phyloP scores from a whole-genome alignment of 2,888 invertebrate genomes.

The Caenorhabditis sp. region DNA sequence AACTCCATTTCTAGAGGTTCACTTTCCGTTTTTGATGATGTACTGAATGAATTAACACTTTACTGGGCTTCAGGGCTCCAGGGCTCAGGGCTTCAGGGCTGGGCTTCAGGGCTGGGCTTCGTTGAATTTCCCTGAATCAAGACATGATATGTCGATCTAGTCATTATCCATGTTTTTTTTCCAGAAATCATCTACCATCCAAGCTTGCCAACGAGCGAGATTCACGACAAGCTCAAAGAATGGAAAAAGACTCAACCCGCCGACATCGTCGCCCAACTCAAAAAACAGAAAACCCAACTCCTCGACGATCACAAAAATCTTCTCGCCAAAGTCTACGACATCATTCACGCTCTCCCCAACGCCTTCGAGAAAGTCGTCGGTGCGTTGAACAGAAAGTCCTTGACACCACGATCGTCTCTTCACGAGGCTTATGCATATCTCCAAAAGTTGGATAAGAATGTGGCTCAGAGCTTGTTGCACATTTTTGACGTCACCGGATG shows the following conservation, averaged over 20 bases:
- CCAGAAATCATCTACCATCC: constrained; percentile 7
- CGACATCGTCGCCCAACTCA: neutral
- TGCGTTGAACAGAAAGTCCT: constrained; percentile 1
- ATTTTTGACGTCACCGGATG: constrained; percentile 7
- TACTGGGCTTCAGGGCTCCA: no score
- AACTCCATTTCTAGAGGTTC: no score
- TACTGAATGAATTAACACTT: no score
- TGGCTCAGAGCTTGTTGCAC: neutral
- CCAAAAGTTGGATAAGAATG: neutral
- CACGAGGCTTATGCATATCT: constrained; percentile 8
- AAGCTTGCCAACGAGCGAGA: neutral
- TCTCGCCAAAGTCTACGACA: constrained; percentile 3
- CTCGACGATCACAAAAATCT: constrained; percentile 7
- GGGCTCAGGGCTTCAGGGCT: no score
- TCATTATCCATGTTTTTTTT: no score
- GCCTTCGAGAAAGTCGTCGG: neutral
- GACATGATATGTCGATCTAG: no score
- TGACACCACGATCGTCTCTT: neutral
- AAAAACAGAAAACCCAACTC: constrained; percentile 6
- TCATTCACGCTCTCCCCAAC: constrained; percentile 4
- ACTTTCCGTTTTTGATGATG: no score
- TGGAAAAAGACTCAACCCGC: constrained; percentile 3
- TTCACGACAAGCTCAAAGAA: constrained; percentile 1
- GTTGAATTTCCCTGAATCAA: no score
- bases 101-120: no score